Conservation (phyloP, 2,797 vertebrate species). For the Percopsis omiscomaycus region DNA sequence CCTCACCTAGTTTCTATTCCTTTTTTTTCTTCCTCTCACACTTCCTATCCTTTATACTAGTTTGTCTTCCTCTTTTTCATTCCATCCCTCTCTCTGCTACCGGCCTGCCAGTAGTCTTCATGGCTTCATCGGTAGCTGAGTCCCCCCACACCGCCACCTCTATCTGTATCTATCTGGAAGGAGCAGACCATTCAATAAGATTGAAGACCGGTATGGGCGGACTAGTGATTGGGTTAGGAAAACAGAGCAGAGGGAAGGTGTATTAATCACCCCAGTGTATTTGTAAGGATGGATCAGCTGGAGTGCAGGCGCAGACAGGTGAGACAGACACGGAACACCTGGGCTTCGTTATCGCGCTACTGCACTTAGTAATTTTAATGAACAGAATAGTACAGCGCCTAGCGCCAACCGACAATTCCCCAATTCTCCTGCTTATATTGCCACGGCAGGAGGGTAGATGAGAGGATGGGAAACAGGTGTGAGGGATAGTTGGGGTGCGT, state of each 20-base stretch:
- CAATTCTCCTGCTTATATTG: too few species aligned
- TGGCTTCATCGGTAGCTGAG: constrained; percentile 57
- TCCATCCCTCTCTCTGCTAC: constrained; percentile 16
- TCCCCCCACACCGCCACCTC: constrained; percentile 11
- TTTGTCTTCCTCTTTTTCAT: constrained; percentile 42
- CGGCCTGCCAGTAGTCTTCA: constrained; percentile 19
- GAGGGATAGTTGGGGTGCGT: too few species aligned
- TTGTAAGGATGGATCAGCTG: too few species aligned
- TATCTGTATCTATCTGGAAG: constrained; percentile 21
- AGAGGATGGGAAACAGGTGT: too few species aligned
- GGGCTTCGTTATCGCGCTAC: too few species aligned
- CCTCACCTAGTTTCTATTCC: background rate
- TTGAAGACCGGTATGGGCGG: constrained; percentile 45
- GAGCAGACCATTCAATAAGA: constrained; percentile 63
- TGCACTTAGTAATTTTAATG: too few species aligned
- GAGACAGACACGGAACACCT: too few species aligned
- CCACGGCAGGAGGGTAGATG: too few species aligned
- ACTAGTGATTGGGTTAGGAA: constrained; percentile 61
- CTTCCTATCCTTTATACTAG: background rate
- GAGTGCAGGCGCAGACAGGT: too few species aligned
- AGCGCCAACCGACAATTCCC: too few species aligned
- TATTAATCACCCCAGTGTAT: constrained; percentile 63
- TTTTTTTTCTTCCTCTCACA: constrained; percentile 26
- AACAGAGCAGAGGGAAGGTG: constrained; percentile 47
- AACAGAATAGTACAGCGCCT: too few species aligned